A percentile compares a stretch with the other conserved stretches of the same genome.
phyloP scores from a whole-genome alignment of 1,140 invertebrate species.

The Holcopasites calliopsidis region DNA sequence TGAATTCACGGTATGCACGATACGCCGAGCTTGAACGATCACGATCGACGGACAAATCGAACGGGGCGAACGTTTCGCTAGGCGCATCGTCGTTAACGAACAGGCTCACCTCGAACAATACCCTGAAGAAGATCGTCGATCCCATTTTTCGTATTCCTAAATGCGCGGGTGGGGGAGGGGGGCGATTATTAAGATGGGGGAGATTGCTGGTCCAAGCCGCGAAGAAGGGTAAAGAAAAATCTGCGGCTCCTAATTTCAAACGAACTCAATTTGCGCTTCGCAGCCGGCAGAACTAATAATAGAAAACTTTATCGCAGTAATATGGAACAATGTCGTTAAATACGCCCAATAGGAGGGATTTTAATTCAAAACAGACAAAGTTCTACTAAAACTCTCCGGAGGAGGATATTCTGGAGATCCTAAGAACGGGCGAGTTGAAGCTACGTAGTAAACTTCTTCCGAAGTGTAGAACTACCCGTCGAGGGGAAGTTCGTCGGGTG shows the following conservation, averaged over 20 bases:
- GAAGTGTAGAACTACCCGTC: neutral
- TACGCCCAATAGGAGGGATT: neutral
- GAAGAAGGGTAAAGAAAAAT: neutral
- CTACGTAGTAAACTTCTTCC: neutral
- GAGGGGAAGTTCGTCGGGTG: neutral
- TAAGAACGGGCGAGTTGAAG: neutral
- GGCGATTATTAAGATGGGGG: neutral
- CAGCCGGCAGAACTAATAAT: too few species aligned
- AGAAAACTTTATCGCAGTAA: too few species aligned
- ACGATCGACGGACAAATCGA: constrained; percentile 31
- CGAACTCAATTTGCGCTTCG: too few species aligned
- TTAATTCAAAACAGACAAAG: neutral
- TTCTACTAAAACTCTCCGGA: neutral
- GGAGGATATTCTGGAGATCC: neutral
- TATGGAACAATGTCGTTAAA: neutral
- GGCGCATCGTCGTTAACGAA: constrained; percentile 35
- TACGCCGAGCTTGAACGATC: constrained; percentile 47
- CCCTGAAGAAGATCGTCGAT: neutral
- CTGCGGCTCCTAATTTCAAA: neutral
- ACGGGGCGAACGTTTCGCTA: constrained; percentile 4
- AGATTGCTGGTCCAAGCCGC: neutral
- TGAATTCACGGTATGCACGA: constrained; percentile 64
- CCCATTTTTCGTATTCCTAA: neutral
- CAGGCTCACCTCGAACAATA: constrained; percentile 19
- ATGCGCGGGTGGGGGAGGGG: neutral